Conservation (phyloP, 2,113 vertebrate genomes). For the Uria aalge region DNA sequence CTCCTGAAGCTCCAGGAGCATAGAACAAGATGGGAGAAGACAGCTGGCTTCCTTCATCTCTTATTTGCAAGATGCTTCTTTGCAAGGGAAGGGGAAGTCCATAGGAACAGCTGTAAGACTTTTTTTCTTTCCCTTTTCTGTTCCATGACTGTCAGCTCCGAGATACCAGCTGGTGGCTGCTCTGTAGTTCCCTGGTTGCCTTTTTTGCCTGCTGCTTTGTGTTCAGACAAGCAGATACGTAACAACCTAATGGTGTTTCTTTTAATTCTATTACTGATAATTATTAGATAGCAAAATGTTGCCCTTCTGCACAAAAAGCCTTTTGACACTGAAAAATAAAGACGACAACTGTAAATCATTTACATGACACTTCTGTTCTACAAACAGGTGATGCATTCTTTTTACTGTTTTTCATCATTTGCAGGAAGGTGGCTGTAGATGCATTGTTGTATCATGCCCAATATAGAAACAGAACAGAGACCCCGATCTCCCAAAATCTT, state of each 20-base stretch:
- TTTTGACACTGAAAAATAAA: neutral
- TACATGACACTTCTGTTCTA: neutral
- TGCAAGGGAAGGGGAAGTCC: neutral
- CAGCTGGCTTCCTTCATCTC: neutral
- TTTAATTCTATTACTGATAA: neutral
- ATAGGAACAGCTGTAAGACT: neutral
- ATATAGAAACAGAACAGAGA: neutral
- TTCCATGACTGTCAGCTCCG: neutral
- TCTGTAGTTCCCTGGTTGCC: neutral
- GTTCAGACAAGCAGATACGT: neutral
- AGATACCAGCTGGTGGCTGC: neutral
- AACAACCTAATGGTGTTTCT: neutral
- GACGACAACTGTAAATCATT: neutral
- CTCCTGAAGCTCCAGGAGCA: neutral
- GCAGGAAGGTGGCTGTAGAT: neutral
- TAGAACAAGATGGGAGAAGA: neutral
- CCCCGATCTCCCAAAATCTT: neutral
- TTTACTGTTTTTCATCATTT: neutral
- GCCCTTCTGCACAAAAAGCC: neutral
- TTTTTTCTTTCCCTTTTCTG: neutral
- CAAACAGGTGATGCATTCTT: neutral
- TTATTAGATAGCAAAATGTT: neutral
- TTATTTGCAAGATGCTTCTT: neutral
- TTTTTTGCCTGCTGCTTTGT: neutral
- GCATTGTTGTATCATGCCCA: accelerated